These are phyloP conservation scores for Paramormyrops hopkinsi DNA, from an alignment of 2,797 vertebrate species.

Conservation along the genomic window DNA sequence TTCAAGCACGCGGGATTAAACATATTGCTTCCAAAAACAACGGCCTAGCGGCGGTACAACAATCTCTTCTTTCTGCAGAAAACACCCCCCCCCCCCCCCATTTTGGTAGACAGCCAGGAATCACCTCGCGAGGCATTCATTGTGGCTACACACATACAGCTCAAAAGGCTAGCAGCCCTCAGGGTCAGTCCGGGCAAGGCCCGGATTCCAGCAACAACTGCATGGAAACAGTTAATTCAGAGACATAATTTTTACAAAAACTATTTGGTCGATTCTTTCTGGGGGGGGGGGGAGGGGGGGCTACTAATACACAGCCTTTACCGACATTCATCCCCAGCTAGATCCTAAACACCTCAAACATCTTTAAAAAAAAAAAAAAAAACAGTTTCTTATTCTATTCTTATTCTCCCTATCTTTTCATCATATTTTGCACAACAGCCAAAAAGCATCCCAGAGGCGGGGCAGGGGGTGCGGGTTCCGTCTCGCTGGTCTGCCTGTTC, in stretches of 20 bases:
- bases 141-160: neutral
- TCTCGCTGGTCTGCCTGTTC: neutral
- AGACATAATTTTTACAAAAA: neutral
- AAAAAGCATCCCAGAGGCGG: neutral
- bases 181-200: neutral
- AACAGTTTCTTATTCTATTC: neutral
- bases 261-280: neutral
- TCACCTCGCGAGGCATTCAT: neutral
- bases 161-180: neutral
- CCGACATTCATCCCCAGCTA: neutral
- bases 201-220: neutral
- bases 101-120: neutral
- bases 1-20: neutral
- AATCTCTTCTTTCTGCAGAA: neutral
- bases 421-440: neutral
- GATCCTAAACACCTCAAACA: neutral
- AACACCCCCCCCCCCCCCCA: neutral
- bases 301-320: neutral
- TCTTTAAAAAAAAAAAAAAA: neutral
- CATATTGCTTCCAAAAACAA: neutral
- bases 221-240: neutral
- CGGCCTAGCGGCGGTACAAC: neutral
- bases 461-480: neutral
- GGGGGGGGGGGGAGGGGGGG: neutral
- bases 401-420: neutral